A percentile compares a stretch with the other conserved stretches of the same genome.
These are phyloP conservation scores for Antheraea pernyi DNA, from an alignment of 1,140 invertebrate genomes.

Conservation along the genomic window DNA sequence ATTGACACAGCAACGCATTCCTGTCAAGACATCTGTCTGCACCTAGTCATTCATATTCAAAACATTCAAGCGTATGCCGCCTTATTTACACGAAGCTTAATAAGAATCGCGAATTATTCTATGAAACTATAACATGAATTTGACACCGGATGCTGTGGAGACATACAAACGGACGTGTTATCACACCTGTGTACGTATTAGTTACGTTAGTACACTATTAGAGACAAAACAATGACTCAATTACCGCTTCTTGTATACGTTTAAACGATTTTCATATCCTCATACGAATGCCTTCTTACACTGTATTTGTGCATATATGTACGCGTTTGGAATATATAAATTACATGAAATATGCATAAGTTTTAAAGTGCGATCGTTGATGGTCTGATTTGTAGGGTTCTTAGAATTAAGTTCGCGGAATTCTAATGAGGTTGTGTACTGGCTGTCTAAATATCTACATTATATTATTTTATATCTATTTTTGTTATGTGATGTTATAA, in stretches of 20 bases:
- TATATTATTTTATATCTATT: not conserved
- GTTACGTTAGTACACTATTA: constrained; percentile 21
- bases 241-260: constrained; percentile 30
- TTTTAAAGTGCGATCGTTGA: not conserved
- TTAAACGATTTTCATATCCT: constrained; percentile 35
- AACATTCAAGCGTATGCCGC: constrained; percentile 2
- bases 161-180: constrained; percentile 32
- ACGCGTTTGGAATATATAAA: not conserved
- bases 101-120: constrained; percentile 22
- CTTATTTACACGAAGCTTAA: constrained; percentile 15
- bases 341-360: not conserved
- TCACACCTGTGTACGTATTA: constrained; percentile 15
- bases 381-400: not conserved
- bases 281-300: constrained; percentile 10
- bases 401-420: not conserved
- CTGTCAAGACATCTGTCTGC: constrained; percentile 26
- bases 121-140: constrained; percentile 44
- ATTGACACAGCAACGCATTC: not conserved
- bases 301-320: not conserved
- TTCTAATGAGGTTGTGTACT: too few relatives aligned
- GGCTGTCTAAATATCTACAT: not conserved
- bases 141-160: constrained; percentile 45
- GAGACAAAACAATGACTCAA: constrained; percentile 52
- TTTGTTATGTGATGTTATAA: too few relatives aligned
- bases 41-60: constrained; percentile 6